Base-by-base conservation (phyloP, 2,797 vertebrate genomes). In the Protonibea diacanthus region DNA sequence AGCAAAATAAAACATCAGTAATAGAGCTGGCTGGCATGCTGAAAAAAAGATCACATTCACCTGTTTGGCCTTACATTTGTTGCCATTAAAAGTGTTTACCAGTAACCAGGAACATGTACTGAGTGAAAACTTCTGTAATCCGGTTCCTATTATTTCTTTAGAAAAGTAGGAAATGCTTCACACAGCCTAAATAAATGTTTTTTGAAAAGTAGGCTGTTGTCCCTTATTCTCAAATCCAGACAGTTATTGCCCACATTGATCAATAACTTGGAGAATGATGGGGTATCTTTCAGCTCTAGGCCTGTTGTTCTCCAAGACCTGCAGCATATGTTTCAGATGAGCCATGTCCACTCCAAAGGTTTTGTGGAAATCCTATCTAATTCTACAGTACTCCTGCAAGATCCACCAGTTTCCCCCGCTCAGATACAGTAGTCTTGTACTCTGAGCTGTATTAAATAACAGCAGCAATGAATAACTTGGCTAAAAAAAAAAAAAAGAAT, bases 401-500 rank as follows among this genome's bases (percentile, higher is more conserved):
- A 60, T 17, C n/a, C 44, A 64, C 27, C 13, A 10, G 1, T 13
- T 27, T 0, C 15, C n/a, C 15, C 4, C 58, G 2, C 20, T 65
- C 9, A 82, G 8, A 44, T 23, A 71, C 25, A 7, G 20, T 3
- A 66, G 10, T 33, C 29, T 67, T 44, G 20, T 21, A 64, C 12
- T 68, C 9, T 45, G 0, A 27, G 40, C 15, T 55, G 45, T 48
- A 77, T 42, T 33, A 67, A 64, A 25, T 55, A 69, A 62, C 25
- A 67, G 27, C 1, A 67, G 57, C 65, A 49, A 66, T 33, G 14
- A 78, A 52, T 53, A 52, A 52, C 38, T 14, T 45, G 4, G 42
- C 17, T 56, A 55, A 8, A 3, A 47, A 15, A 29, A 15, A 29
- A 27, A 58, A 15, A 25, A 27, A 53, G 49, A 45, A 52, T 23